Base-by-base conservation (phyloP, 2,113 vertebrate genomes). In the Pogonocichla stellata region DNA sequence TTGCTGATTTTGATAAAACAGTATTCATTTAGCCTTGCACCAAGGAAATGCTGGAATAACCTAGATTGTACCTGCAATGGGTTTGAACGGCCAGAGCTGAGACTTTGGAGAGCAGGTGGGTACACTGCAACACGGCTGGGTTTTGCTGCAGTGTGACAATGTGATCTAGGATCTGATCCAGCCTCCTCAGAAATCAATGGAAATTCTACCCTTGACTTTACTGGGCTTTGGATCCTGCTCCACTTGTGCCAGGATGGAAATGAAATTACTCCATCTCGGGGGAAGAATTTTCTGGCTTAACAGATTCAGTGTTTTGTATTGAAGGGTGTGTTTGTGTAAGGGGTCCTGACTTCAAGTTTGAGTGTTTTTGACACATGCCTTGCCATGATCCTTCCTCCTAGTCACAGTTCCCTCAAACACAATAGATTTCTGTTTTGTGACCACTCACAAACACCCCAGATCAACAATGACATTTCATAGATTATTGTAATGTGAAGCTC, bases 151-250 rank as follows among this genome's bases (percentile, higher is more conserved):
- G 85, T 73, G 70, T 72, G 82, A 73, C 47, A 72, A 64, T 78
- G 67, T 86, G 93, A 94, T 94, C 88, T 86, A 96, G 95, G 95
- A 96, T 83, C 82, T 0, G 2, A 84, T 96, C 92, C 94, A 94
- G 93, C 3, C 69, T 93, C 80, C 75, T 86, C 1, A 0, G 69
- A 93, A 97, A 97, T 96, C 96, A 67, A 90, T 97, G 95, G 86
- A 92, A 95, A 94, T 80, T 86, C 88, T 97, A 90, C n/a, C 90
- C 85, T 94, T 96, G 90, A 90, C 90, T 96, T 93, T 53, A 92
- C 60, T 86, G 82, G 80, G 90, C 88, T 90, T 84, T 95, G 75
- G 82, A 92, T 77, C n/a, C 82, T 9, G 48, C 42, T 94, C 43
- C 53, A 50, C 8, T 71, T 86, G 62, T 87, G 58, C 90, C 85